A percentile compares a stretch with the other conserved stretches of the same genome.
Conservation (phyloP, 2,113 vertebrate genomes). For the Lipotes vexillifer region DNA sequence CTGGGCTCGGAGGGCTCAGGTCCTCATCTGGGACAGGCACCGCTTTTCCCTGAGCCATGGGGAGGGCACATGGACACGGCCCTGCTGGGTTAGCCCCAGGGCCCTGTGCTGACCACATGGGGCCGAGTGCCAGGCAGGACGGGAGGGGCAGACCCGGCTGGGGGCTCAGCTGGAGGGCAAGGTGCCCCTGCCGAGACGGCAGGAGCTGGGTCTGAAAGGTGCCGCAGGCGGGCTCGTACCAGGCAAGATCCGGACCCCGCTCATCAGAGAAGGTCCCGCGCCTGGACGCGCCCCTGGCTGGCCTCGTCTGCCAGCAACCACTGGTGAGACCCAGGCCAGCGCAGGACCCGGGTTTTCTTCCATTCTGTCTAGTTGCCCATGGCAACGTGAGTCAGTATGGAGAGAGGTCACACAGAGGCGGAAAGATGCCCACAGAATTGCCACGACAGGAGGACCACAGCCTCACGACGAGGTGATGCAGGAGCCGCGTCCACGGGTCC, state of each 20-base stretch:
- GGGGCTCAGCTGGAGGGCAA: background rate
- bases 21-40: accelerated
- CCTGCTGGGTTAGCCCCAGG: too few species aligned
- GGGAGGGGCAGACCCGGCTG: too few species aligned
- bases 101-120: background rate
- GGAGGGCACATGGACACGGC: too few species aligned
- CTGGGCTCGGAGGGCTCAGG: background rate
- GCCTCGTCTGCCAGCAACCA: accelerated
- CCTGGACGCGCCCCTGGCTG: accelerated
- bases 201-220: too few species aligned
- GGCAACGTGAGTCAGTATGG: background rate
- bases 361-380: background rate
- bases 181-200: background rate
- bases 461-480: background rate
- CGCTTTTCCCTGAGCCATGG: background rate
- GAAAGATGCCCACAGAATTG: background rate
- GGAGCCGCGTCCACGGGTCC: too few species aligned
- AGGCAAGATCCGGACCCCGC: too few species aligned
- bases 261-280: background rate
- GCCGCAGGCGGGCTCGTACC: too few species aligned
- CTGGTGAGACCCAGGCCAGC: background rate
- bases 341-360: background rate
- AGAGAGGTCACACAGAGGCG: background rate
- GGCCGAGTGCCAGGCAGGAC: too few species aligned
- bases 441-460: background rate